Evolutionary conservation across 1,140 invertebrate species (phyloP).

Genomic region (Drosophila lowei): DNA sequence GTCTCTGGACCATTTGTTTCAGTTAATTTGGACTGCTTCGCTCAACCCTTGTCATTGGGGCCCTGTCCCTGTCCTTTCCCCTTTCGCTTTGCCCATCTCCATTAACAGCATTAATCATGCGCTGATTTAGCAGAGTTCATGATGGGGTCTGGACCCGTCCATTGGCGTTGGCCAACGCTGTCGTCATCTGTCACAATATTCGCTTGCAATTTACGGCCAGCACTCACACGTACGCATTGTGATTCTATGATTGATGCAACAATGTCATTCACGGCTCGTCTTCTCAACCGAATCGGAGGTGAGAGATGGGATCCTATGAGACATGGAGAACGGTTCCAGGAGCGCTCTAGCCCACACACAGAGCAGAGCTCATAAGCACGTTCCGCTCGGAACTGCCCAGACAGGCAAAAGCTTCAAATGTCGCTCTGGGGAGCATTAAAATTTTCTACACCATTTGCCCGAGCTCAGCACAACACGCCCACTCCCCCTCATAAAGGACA

Average conservation of each 20-base stretch:
- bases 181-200: slow-evolving; percentile 10
- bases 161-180: too few species aligned
- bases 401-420: slow-evolving; percentile 49
- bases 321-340: too few species aligned
- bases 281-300: slow-evolving; percentile 5
- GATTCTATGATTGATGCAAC: slow-evolving; percentile 57
- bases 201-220: slow-evolving; percentile 29
- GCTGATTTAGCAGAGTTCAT: slow-evolving; percentile 18
- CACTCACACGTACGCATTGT: neutral
- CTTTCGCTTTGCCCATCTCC: too few species aligned
- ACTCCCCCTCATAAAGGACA: neutral
- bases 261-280: slow-evolving; percentile 33
- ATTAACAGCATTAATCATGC: slow-evolving; percentile 32
- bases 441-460: slow-evolving; percentile 73
- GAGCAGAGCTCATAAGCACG: slow-evolving; percentile 6
- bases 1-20: slow-evolving; percentile 49
- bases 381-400: slow-evolving; percentile 16
- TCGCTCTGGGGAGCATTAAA: slow-evolving; percentile 69
- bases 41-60: slow-evolving; percentile 35
- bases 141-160: slow-evolving; percentile 1
- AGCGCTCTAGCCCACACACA: too few species aligned
- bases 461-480: slow-evolving; percentile 19
- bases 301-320: neutral
- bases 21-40: slow-evolving; percentile 42
- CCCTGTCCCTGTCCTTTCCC: neutral